Evolutionary conservation across 64 coral and sea anemone genomes (phyloP).

Genomic region (Orbicella faveolata): DNA sequence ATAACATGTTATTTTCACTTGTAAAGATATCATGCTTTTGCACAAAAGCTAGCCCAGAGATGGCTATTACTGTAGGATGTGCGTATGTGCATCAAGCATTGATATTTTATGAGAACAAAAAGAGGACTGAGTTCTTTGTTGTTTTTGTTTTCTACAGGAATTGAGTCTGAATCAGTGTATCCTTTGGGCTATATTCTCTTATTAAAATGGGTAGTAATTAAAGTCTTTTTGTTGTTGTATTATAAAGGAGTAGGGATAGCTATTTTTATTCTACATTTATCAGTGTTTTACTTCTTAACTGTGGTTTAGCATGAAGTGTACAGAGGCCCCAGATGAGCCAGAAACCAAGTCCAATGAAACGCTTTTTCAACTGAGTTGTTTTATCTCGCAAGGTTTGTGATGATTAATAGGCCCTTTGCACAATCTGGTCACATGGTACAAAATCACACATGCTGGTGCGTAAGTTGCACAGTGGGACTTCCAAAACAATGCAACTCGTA

Average conservation of each 20-base stretch:
- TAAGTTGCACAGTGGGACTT: too few relatives aligned
- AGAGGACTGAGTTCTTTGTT: neutral
- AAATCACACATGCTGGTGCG: too few relatives aligned
- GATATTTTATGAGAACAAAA: too few relatives aligned
- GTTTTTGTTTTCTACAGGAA: slow-evolving; percentile 45
- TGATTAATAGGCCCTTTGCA: neutral
- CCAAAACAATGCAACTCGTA: too few relatives aligned
- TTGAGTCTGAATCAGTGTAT: slow-evolving; percentile 89
- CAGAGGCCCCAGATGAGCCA: slow-evolving; percentile 85
- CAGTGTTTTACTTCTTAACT: slow-evolving; percentile 42
- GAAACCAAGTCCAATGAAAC: slow-evolving; percentile 86
- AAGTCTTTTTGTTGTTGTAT: neutral
- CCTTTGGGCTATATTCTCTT: slow-evolving; percentile 27
- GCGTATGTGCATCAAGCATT: too few relatives aligned
- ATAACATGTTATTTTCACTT: too few relatives aligned
- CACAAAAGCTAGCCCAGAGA: too few relatives aligned
- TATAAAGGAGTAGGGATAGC: neutral
- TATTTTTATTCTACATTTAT: neutral
- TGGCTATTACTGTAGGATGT: too few relatives aligned
- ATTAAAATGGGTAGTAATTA: too few relatives aligned
- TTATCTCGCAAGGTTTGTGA: slow-evolving; percentile 77
- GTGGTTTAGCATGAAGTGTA: slow-evolving; percentile 84
- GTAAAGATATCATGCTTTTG: too few relatives aligned
- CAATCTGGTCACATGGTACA: neutral
- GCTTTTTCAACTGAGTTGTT: slow-evolving; percentile 93